Evolutionary conservation across 1,140 invertebrate genomes (phyloP), one percentile per base, ranked within the genome.

Genomic region (Dreissena rostriformis): DNA sequence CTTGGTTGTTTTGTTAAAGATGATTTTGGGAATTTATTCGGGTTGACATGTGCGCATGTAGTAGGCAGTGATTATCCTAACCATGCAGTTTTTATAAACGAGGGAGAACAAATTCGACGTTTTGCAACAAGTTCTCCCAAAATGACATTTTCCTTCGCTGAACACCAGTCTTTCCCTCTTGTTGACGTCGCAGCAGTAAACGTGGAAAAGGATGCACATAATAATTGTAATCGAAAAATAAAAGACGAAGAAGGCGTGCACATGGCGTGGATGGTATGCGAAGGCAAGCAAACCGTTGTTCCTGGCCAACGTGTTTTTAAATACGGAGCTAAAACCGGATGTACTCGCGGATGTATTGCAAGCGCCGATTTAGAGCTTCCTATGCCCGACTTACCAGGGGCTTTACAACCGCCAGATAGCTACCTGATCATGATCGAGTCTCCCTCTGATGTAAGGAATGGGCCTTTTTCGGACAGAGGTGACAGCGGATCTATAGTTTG

Each of bases 191-290:
- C 57, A 61, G 57, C 57, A 24, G 57, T 61, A 61, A 61, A 61
- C 17, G 57, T 61, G 57, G 57, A 61, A 61, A 24, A 61, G 22
- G 17, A 19, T n/a, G 22, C 22, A 19, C 17, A 61, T 19, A 19
- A 4, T 2, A 61, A 61, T 61, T 61, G 57, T 61, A 61, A n/a
- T 61, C 57, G 57, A 24, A n/a, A n/a, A 19, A 19, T 61, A n/a
- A 61, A 61, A 61, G 57, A 61, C 22, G 57, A 61, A 61, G 57
- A 61, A n/a, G 57, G 57, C 57, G 22, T 61, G 57, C 22, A 61
- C 57, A 61, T 19, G 22, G 57, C 22, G 17, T 61, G 57, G 57
- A 61, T 2, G 22, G 57, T 61, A 24, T 61, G 17, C 22, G 22
- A 19, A 24, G 57, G 57, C 17, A n/a, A 24, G 17, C 57, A 19